phyloP scores from a whole-genome alignment of 2,113 vertebrate genomes.

The Danionella cerebrum region DNA sequence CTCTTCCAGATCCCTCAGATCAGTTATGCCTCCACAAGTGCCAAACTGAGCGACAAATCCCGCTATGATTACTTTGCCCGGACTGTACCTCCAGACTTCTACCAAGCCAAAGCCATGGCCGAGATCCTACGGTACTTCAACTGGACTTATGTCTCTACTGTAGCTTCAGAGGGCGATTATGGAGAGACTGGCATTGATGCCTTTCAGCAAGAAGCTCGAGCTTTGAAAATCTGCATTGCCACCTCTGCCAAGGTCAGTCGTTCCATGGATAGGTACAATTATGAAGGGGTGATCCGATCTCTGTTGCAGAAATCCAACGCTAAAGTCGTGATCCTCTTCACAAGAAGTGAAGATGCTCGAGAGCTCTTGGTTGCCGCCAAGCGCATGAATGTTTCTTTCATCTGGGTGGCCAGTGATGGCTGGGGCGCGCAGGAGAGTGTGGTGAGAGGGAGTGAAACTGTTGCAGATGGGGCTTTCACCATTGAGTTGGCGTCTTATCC shows the following conservation, averaged over 20 bases:
- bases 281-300: constrained; percentile 80
- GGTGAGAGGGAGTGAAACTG: constrained; percentile 77
- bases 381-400: constrained; percentile 82
- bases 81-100: no score
- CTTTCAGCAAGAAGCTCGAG: constrained; percentile 90
- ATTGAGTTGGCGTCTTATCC: constrained; percentile 90
- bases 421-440: constrained; percentile 96
- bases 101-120: constrained; percentile 95
- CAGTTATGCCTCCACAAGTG: constrained; percentile 97
- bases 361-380: constrained; percentile 82
- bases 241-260: constrained; percentile 95
- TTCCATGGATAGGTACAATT: constrained; percentile 85
- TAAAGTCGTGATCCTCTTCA: constrained; percentile 88
- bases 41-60: constrained; percentile 94
- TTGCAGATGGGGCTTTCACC: constrained; percentile 88
- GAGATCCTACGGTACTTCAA: constrained; percentile 96
- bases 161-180: no score
- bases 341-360: constrained; percentile 86
- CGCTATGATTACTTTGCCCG: no score
- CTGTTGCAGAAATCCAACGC: constrained; percentile 92
- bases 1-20: no score
- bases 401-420: constrained; percentile 95
- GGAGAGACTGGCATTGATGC: constrained; percentile 95
- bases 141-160: constrained; percentile 96
- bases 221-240: constrained; percentile 92